Conservation (phyloP, 1,140 invertebrate species). For the Drosophila suzukii region DNA sequence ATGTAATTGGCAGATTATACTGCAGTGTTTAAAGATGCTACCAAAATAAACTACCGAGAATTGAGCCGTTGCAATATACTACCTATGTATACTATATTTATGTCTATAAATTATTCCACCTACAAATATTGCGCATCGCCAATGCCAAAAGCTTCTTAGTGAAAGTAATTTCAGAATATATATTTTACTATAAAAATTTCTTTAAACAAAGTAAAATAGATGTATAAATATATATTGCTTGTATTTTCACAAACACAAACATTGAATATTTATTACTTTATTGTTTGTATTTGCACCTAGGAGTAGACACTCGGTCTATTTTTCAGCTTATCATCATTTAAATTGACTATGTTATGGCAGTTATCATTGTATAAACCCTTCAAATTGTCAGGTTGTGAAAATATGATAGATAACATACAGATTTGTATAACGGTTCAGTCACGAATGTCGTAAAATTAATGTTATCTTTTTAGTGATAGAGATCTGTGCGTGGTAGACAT, state of each 20-base stretch:
- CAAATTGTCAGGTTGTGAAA: slow-evolving; percentile 1
- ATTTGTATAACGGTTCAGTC: slow-evolving; percentile 1
- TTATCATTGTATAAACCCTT: slow-evolving; percentile 18
- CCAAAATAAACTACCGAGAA: slow-evolving; percentile 5
- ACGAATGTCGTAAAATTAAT: not conserved
- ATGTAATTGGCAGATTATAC: slow-evolving; percentile 13
- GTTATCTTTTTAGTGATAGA: not conserved
- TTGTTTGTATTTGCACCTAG: no score
- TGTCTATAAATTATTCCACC: no score
- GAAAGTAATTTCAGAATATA: no score
- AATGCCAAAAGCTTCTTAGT: no score
- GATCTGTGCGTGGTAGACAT: no score
- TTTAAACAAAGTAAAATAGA: no score
- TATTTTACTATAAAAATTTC: no score
- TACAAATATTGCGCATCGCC: no score
- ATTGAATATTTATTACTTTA: not conserved
- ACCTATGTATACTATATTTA: no score
- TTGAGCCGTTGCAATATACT: not conserved
- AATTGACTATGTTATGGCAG: not conserved
- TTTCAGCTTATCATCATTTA: slow-evolving; percentile 9
- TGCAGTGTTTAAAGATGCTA: slow-evolving; percentile 7
- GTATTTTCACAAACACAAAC: no score
- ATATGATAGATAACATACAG: not conserved
- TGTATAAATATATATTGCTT: not conserved
- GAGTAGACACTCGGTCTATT: not conserved